Evolutionary conservation across 2,113 vertebrate species (phyloP), one percentile per base, ranked within the genome.

Genomic region (Tragelaphus scriptus): DNA sequence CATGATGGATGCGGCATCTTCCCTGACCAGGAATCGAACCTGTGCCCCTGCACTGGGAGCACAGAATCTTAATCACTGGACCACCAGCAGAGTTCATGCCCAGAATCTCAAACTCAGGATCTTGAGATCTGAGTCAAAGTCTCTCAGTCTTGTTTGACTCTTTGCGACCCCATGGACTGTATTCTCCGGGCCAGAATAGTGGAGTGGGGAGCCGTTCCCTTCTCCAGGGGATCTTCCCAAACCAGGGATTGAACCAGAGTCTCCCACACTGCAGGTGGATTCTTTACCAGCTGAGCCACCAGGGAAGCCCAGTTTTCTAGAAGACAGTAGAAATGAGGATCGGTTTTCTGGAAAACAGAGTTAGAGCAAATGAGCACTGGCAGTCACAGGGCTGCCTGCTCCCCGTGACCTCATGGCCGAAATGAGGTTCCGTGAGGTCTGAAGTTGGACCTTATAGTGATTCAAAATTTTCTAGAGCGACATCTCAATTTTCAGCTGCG

Each of bases 11-110:
- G 36, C 5, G 1, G 36, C 19, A 23, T 75, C 21, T 25, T 75
- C 21, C 19, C 36, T 6, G 21, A 40, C 36, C 11, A 13, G 68
- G 68, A 40, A 2, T 40, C 11, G 4, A 75, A 2, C 19, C 17
- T 71, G 65, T 5, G 8, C 17, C 63, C 61, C 10, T 36, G 68
- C 2, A 36, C 1, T 2, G 5, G 19, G 68, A 23, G 68, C 9
- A 0, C 17, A 21, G n/a, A 71, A n/a, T 40, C 68, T 40, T 23
- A 71, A 40, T 9, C 68, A 6, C n/a, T 6, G 68, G 68, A 3
- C n/a, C n/a, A 0, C 19, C n/a, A 4, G 5, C 4, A 0, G 17
- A 12, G 68, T 12, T 36, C n/a, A 0, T 3, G n/a, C n/a, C 68
- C n/a, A 40, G 68, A 71, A 6, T 36, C n/a, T 71, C 23, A 71